Conservation (phyloP, 2,888 invertebrate genomes). For the Ephialtes manifestator region DNA sequence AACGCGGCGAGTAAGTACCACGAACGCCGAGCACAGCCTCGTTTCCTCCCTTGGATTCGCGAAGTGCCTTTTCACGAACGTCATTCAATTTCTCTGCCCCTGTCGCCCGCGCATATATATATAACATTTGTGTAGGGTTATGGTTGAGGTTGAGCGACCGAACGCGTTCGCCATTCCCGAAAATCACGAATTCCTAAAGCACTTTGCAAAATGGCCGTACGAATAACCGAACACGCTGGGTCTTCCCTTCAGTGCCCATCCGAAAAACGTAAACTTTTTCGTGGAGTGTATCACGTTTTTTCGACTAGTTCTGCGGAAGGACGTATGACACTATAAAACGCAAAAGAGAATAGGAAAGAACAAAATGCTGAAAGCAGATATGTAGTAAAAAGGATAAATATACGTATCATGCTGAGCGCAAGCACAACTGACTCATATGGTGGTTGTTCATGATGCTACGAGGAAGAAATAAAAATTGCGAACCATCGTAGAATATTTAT, state of each 20-base stretch:
- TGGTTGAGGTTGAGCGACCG: slow-evolving; percentile 61
- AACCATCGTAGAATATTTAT: background rate
- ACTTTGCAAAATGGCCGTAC: slow-evolving; percentile 49
- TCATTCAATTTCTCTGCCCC: slow-evolving; percentile 42
- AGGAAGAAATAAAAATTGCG: background rate
- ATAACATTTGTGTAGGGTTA: slow-evolving; percentile 23
- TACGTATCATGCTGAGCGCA: slow-evolving; percentile 9
- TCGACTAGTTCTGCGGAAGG: background rate
- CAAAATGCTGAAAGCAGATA: slow-evolving; percentile 4
- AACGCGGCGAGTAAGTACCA: slow-evolving; percentile 42
- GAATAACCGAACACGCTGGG: slow-evolving; percentile 15
- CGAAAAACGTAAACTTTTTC: slow-evolving; percentile 33
- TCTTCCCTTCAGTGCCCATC: background rate
- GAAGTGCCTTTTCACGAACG: slow-evolving; percentile 56
- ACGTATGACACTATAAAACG: slow-evolving; percentile 45
- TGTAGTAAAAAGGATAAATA: slow-evolving; percentile 2
- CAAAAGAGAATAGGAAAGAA: slow-evolving; percentile 24
- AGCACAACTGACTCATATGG: background rate
- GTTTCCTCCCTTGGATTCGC: slow-evolving; percentile 43
- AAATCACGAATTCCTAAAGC: slow-evolving; percentile 60
- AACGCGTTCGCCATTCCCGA: slow-evolving; percentile 55
- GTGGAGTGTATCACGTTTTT: background rate
- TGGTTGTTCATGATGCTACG: background rate
- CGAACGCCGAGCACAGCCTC: slow-evolving; percentile 34
- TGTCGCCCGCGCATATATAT: background rate